A percentile compares a stretch with the other conserved stretches of the same genome.
Evolutionary conservation across 2,888 invertebrate species (phyloP).

Genomic region (Eretmocerus hayati): DNA sequence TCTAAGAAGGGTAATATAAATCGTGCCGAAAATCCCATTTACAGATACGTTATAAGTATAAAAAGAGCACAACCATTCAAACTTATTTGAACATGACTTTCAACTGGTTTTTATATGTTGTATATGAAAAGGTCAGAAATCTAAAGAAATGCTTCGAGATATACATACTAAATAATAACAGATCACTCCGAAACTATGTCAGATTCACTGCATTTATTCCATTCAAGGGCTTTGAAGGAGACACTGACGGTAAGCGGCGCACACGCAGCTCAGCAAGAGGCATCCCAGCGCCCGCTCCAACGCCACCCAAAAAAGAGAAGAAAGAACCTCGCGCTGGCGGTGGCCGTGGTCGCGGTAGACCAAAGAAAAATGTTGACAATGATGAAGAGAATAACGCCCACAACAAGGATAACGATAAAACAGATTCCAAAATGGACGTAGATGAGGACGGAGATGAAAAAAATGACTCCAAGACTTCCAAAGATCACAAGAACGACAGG

Average conservation of each 20-base stretch:
- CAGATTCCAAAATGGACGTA: constrained; percentile 42
- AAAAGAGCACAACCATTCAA: too few species aligned
- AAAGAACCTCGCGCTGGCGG: constrained; percentile 39
- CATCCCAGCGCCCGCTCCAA: constrained; percentile 50
- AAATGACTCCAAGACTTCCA: constrained; percentile 22
- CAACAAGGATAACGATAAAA: constrained; percentile 38
- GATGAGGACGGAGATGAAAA: constrained; percentile 35
- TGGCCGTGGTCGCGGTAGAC: constrained; percentile 44
- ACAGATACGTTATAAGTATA: too few species aligned
- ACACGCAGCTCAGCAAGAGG: constrained; percentile 55
- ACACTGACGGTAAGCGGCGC: constrained; percentile 53
- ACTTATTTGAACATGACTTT: too few species aligned
- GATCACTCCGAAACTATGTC: too few species aligned
- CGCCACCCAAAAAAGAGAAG: constrained; percentile 51
- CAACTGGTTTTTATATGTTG: too few species aligned
- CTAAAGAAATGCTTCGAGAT: too few species aligned
- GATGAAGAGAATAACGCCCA: constrained; percentile 39
- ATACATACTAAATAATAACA: too few species aligned
- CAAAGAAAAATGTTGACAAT: constrained; percentile 40
- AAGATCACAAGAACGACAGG: constrained; percentile 22
- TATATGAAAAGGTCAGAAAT: too few species aligned
- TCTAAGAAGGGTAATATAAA: too few species aligned
- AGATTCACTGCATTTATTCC: not conserved
- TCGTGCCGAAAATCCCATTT: too few species aligned
- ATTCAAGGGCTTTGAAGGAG: constrained; percentile 46